Conservation (phyloP, 2,797 vertebrate species). For the Leucoraja ocellata region DNA sequence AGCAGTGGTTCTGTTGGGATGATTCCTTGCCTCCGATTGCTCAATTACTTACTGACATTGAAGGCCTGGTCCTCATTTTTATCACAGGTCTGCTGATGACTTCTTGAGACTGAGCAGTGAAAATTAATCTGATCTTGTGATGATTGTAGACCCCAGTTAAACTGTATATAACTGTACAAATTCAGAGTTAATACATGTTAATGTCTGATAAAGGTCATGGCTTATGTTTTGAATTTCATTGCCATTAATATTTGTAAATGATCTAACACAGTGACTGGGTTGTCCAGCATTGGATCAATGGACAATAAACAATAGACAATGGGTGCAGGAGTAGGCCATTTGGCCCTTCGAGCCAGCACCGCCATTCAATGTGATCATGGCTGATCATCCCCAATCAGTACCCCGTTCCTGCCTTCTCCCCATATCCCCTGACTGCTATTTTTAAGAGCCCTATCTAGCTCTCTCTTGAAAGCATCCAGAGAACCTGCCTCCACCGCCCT, state of each 20-base stretch:
- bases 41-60: neutral
- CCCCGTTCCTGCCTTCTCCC: too few species aligned
- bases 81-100: slow-evolving; percentile 12
- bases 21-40: neutral
- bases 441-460: too few species aligned
- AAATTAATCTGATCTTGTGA: slow-evolving; percentile 8
- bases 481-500: too few species aligned
- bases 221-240: slow-evolving; percentile 20
- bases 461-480: too few species aligned
- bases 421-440: too few species aligned
- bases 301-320: too few species aligned
- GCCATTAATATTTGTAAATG: neutral
- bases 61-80: neutral
- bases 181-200: slow-evolving; percentile 22
- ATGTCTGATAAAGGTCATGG: slow-evolving; percentile 16
- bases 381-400: too few species aligned
- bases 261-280: neutral
- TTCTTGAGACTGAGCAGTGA: neutral
- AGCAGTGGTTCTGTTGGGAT: too few species aligned
- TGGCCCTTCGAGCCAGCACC: too few species aligned
- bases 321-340: too few species aligned
- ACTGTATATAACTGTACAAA: slow-evolving; percentile 27
- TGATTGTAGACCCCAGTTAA: neutral
- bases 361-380: too few species aligned
- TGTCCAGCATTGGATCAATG: neutral